phyloP scores from a whole-genome alignment of 37 sponge, comb jelly and placozoan genomes.

The Tethya wilhelma region DNA sequence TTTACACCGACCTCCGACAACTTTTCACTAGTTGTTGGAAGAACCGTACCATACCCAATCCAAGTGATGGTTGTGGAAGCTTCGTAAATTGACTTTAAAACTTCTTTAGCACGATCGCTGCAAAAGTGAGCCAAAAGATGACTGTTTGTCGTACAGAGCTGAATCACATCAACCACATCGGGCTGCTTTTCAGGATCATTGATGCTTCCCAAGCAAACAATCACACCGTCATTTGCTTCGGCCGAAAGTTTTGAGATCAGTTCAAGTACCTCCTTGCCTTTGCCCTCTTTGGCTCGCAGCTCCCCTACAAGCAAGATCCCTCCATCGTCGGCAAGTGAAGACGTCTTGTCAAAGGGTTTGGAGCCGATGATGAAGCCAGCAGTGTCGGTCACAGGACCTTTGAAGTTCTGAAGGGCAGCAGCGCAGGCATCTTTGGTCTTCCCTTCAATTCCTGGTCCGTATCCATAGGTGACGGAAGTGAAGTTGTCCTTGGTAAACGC shows the following conservation, averaged over 20 bases:
- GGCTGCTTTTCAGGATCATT: background rate
- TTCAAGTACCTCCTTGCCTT: background rate
- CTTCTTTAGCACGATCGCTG: background rate
- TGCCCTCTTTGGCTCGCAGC: background rate
- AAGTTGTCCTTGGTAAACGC: background rate
- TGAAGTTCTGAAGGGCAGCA: background rate
- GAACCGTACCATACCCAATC: conserved; percentile 1
- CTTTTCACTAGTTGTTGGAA: background rate
- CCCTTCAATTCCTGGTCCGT: conserved; percentile 25
- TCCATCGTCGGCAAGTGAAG: background rate
- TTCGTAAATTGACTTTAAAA: background rate
- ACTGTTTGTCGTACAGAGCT: conserved; percentile 4
- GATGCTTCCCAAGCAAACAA: background rate
- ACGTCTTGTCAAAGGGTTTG: background rate
- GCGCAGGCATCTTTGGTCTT: conserved; percentile 15
- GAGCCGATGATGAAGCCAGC: conserved; percentile 8
- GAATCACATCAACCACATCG: background rate
- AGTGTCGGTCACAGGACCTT: background rate
- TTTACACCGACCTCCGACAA: background rate
- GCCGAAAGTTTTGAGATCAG: background rate
- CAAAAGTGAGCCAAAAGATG: background rate
- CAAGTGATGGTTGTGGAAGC: background rate
- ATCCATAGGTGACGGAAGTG: background rate
- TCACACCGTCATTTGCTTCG: background rate
- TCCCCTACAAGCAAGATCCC: background rate